Evolutionary conservation across 2,888 invertebrate genomes (phyloP).

Genomic region (Clistopyga incitator): DNA sequence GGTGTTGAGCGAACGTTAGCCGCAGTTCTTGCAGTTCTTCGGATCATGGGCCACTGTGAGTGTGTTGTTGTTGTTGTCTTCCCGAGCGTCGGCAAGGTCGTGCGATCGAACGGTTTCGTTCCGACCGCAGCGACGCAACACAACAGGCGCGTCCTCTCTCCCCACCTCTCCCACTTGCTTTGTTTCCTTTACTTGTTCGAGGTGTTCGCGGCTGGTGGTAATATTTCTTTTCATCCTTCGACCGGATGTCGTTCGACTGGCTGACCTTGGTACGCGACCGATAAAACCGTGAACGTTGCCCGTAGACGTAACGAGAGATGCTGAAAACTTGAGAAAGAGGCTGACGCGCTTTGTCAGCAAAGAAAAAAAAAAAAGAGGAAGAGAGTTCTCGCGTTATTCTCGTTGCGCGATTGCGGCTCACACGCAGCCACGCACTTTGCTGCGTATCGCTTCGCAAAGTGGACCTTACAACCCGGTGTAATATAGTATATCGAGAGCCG

Average conservation of each 20-base stretch:
- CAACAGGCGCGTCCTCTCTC: background rate
- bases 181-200: background rate
- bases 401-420: background rate
- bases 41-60: constrained; percentile 9
- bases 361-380: background rate
- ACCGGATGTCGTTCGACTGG: constrained; percentile 34
- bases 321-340: constrained; percentile 13
- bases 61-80: constrained; percentile 23
- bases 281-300: constrained; percentile 6
- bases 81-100: constrained; percentile 44
- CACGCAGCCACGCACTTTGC: background rate
- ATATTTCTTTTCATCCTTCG: constrained; percentile 23
- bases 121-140: background rate
- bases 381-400: background rate
- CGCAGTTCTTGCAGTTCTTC: constrained; percentile 60
- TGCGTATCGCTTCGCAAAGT: background rate
- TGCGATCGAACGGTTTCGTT: constrained; percentile 17
- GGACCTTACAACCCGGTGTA: background rate
- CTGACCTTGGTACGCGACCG: constrained; percentile 1
- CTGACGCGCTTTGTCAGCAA: constrained; percentile 29
- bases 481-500: background rate
- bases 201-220: background rate
- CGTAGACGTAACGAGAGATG: constrained; percentile 27
- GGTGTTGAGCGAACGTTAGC: constrained; percentile 72
- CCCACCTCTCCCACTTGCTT: background rate